Evolutionary conservation across 2,888 invertebrate genomes (phyloP).

Genomic region (Podabrus alpinus): DNA sequence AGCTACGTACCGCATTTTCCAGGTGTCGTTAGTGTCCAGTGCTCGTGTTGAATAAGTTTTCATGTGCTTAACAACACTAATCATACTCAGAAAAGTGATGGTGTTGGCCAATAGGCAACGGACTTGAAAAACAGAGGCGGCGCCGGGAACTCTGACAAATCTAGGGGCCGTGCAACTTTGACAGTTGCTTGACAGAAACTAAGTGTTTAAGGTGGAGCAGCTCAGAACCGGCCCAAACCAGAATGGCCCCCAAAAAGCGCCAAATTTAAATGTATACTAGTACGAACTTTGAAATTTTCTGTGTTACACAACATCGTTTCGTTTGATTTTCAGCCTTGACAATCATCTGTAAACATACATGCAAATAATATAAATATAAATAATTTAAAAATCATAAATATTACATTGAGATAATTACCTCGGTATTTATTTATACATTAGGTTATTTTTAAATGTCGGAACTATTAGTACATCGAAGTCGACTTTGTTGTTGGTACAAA

Average conservation of each 20-base stretch:
- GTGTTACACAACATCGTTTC: neutral
- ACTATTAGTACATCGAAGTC: slow-evolving; percentile 11
- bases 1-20: slow-evolving; percentile 41
- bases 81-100: slow-evolving; percentile 50
- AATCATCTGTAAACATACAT: slow-evolving; percentile 19
- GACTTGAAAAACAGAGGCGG: slow-evolving; percentile 51
- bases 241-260: slow-evolving; percentile 55
- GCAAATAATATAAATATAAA: slow-evolving; percentile 2
- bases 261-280: slow-evolving; percentile 46
- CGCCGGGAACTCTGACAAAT: slow-evolving; percentile 53
- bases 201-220: slow-evolving; percentile 57
- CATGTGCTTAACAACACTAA: slow-evolving; percentile 46
- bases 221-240: slow-evolving; percentile 54
- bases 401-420: slow-evolving; percentile 16
- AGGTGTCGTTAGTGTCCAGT: slow-evolving; percentile 53
- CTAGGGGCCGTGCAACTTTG: slow-evolving; percentile 55
- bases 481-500: slow-evolving; percentile 8
- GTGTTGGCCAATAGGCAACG: slow-evolving; percentile 51
- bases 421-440: slow-evolving; percentile 25
- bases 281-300: neutral
- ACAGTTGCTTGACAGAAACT: slow-evolving; percentile 55
- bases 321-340: slow-evolving; percentile 12
- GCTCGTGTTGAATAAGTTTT: slow-evolving; percentile 33
- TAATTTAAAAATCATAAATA: slow-evolving; percentile 6
- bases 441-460: slow-evolving; percentile 10